Evolutionary conservation across 2,113 vertebrate genomes (phyloP), one percentile per base, ranked within the genome.

Genomic region (Atractosteus spatula): DNA sequence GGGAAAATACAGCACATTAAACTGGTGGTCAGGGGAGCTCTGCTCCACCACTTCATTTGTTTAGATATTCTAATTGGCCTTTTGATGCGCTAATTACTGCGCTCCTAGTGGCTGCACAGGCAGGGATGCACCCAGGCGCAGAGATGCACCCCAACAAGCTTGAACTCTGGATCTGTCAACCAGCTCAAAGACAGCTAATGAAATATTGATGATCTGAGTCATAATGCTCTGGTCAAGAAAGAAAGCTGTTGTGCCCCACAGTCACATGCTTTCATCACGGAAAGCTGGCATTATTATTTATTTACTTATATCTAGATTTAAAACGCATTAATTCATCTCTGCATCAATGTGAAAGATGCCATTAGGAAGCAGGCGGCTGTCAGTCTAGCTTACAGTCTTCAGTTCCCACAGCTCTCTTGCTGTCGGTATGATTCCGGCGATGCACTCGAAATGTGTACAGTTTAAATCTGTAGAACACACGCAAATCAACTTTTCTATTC

Each of bases 1-100:
- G 62, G 29, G 68, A 66, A 8, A 75, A 29, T 29, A 29, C 17
- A 29, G 13, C 45, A 41, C 41, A 61, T 56, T 17, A 74, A 71
- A 63, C 63, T 62, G 68, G 56, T 65, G 45, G 68, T 11, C 66
- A 12, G 17, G 41, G 44, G 55, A 73, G 70, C 8, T 5, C 14
- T 13, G 43, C 71, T 7, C 41, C 3, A 43, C 57, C 29, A 66
- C 42, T 61, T 62, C 55, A 42, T 67, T 62, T 57, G 71, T 68
- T 71, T 57, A 54, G 16, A 44, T 47, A 59, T 7, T 54, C 45
- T 76, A 80, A 82, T 70, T 42, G 68, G 72, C 57, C 74, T 73
- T 76, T 74, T 73, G 72, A 71, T 42, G 29, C 70, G 61, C 68
- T 76, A 79, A 79, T 75, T 71, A 59, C n/a, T 17, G 17, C 57